Percentiles rank a stretch among this genome's conserved stretches.
Conservation (phyloP, 2,113 vertebrate genomes). For the Brachyistius frenatus region DNA sequence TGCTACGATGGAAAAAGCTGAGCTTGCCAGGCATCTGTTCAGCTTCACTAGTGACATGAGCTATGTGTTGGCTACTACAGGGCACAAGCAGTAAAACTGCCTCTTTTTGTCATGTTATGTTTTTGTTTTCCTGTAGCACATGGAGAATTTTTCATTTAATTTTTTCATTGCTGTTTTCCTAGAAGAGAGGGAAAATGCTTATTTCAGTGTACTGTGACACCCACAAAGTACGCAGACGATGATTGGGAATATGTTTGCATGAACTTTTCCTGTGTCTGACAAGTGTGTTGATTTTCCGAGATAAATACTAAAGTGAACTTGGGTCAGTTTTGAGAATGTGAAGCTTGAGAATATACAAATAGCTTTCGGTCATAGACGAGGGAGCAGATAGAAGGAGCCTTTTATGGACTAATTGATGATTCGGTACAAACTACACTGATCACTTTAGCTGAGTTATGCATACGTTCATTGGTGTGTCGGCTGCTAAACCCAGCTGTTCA, state of each 20-base stretch:
- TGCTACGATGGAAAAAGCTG: constrained; percentile 53
- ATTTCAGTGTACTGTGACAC: not conserved
- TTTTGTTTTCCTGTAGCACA: constrained; percentile 9
- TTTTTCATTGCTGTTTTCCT: not conserved
- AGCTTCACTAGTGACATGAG: constrained; percentile 61
- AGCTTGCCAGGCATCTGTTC: constrained; percentile 75
- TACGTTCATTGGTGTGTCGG: not conserved
- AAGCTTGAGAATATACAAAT: constrained; percentile 3
- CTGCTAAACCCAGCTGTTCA: constrained; percentile 13
- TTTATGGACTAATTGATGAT: constrained; percentile 5
- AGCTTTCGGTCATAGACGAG: not conserved
- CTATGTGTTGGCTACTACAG: constrained; percentile 36
- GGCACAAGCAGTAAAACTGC: constrained; percentile 19
- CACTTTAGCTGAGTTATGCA: constrained; percentile 6
- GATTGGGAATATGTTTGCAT: not conserved
- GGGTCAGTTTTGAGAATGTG: not conserved
- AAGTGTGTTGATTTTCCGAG: not conserved
- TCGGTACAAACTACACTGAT: not conserved
- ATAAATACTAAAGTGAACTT: constrained; percentile 15
- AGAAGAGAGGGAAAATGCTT: not conserved
- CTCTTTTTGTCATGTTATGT: constrained; percentile 31
- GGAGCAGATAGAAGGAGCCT: not conserved
- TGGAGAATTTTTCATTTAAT: not conserved
- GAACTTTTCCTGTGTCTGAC: not conserved
- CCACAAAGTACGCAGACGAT: not conserved